Evolutionary conservation across 2,888 invertebrate genomes (phyloP), one percentile per base, ranked within the genome.

Genomic region (Erebia aethiops): DNA sequence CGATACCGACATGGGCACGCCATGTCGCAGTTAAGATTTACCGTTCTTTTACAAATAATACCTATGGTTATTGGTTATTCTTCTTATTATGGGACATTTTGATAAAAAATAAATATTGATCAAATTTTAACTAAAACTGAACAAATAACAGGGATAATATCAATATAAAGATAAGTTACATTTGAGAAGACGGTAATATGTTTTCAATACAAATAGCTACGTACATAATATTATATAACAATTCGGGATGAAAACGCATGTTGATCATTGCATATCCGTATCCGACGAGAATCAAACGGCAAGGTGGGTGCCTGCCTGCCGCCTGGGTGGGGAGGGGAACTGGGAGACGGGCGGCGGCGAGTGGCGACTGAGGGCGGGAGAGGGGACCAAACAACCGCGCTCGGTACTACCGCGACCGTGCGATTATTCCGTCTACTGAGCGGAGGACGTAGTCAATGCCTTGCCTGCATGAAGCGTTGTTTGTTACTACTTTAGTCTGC

Each of bases 391-490:
- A 77, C 75, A 76, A 76, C 79, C 71, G 71, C 72, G 75, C 77
- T 76, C 79, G 78, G 81, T 79, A 79, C 80, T 81, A 79, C 81
- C 81, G 80, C 81, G 82, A 77, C 77, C 78, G 79, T 84, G 89
- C 89, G 88, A 88, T 90, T 90, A 88, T 89, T 88, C 90, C 87
- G 91, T 91, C 91, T 90, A 86, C 86, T 84, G 84, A 87, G 84
- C 84, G 87, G 86, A 86, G 85, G 84, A 82, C 81, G 84, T 84
- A 87, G 84, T 87, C 86, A 87, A 87, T 88, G 87, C 84, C 81
- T 84, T 75, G 85, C 80, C 84, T 82, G 86, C 87, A 85, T 84
- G 82, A 80, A 81, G 80, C 80, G 77, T 77, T 78, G 77, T 78
- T 80, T 78, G 78, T 78, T 77, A 76, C 75, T 76, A 76, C 78